Evolutionary conservation across 2,113 vertebrate genomes (phyloP).

Genomic region (Macroglossus sobrinus): DNA sequence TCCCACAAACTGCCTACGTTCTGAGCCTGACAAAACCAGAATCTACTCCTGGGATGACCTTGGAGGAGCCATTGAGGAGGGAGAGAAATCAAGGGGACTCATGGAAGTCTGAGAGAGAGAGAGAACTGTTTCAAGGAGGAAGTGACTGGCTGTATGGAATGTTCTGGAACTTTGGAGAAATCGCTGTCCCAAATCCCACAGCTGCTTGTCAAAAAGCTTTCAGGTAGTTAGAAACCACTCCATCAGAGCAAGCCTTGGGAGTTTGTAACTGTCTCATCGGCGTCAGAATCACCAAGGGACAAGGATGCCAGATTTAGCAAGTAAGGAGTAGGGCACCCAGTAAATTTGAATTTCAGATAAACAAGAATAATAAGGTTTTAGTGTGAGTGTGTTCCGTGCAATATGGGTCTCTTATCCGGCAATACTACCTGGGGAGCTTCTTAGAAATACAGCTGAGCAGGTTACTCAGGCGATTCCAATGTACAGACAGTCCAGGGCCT

Average conservation of each 20-base stretch:
- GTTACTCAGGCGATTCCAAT: neutral
- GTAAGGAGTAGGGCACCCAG: neutral
- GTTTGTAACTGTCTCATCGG: neutral
- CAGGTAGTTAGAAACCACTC: neutral
- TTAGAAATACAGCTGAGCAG: neutral
- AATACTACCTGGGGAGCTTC: neutral
- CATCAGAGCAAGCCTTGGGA: neutral
- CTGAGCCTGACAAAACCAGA: neutral
- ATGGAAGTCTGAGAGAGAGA: accelerated
- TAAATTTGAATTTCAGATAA: neutral
- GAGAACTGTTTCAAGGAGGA: neutral
- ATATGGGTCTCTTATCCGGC: neutral
- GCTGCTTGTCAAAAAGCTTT: neutral
- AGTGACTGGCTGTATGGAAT: neutral
- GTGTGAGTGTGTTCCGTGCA: neutral
- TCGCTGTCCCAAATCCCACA: neutral
- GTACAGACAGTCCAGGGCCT: neutral
- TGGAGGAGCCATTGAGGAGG: neutral
- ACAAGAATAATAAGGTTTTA: neutral
- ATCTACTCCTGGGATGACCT: no score
- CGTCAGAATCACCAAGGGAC: neutral
- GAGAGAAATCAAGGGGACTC: neutral
- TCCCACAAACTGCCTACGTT: neutral
- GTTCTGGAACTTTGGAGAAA: neutral
- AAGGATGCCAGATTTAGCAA: neutral